These are phyloP conservation scores for Chrysocyon brachyurus DNA, from an alignment of 2,797 vertebrate species.

Conservation along the genomic window DNA sequence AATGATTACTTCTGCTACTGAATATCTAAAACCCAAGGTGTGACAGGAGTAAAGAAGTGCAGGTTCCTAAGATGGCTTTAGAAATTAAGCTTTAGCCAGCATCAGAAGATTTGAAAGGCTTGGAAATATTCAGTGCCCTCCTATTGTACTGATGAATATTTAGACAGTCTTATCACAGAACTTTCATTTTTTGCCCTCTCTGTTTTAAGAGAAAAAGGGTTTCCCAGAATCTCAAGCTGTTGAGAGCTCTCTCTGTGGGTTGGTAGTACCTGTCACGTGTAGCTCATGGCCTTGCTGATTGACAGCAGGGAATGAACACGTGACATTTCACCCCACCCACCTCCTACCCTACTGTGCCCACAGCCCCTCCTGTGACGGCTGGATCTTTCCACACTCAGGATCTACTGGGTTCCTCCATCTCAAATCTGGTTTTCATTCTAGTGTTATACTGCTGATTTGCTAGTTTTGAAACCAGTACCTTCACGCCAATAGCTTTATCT, in stretches of 20 bases:
- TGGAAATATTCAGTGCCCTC: background rate
- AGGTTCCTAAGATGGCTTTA: background rate
- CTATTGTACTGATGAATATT: background rate
- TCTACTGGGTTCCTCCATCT: background rate
- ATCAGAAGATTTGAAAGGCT: background rate
- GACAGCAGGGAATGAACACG: background rate
- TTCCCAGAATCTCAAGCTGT: background rate
- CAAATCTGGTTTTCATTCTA: conserved; percentile 1
- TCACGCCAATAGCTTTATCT: conserved; percentile 43
- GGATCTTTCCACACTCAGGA: background rate
- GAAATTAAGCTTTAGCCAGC: background rate
- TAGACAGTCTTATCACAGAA: background rate
- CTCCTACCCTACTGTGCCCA: background rate
- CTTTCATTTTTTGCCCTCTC: background rate
- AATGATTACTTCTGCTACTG: background rate
- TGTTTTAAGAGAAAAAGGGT: background rate
- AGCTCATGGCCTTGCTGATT: background rate
- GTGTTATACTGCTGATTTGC: background rate
- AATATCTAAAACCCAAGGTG: background rate
- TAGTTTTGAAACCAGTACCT: conserved; percentile 68
- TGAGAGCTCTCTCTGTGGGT: background rate
- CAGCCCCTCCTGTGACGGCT: background rate
- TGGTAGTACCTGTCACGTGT: background rate
- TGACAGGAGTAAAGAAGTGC: background rate
- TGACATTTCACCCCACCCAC: background rate